These are phyloP conservation scores for Corbicula japonica DNA, from an alignment of 2,888 invertebrate genomes.

Conservation along the genomic window DNA sequence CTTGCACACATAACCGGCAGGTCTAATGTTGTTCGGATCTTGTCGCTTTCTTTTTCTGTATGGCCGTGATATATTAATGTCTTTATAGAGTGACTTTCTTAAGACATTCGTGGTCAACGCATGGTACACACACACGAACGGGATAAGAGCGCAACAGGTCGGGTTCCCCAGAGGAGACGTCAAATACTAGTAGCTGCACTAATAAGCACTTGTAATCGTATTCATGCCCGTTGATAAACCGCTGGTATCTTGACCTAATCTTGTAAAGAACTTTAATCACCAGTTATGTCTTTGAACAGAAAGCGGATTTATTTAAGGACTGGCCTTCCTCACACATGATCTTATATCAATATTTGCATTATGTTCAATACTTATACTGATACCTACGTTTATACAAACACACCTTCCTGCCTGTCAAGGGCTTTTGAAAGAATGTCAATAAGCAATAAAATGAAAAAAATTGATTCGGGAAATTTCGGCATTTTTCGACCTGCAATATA, in stretches of 20 bases:
- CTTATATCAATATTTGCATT: slow-evolving; percentile 33
- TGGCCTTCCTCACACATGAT: slow-evolving; percentile 13
- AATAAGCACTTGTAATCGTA: no score
- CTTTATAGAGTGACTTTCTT: no score
- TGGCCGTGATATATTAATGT: no score
- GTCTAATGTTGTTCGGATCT: no score
- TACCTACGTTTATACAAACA: slow-evolving; percentile 15
- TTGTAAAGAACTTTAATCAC: slow-evolving; percentile 6
- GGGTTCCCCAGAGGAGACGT: no score
- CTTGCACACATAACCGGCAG: no score
- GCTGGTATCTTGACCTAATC: background rate
- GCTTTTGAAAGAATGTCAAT: slow-evolving; percentile 43
- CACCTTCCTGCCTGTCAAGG: slow-evolving; percentile 19
- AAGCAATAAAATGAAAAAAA: slow-evolving; percentile 10
- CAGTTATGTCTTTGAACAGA: background rate
- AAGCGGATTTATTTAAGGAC: slow-evolving; percentile 4
- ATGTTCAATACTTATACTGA: slow-evolving; percentile 11
- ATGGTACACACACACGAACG: no score
- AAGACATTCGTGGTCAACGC: no score
- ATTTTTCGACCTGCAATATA: slow-evolving; percentile 6
- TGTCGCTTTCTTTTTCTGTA: no score
- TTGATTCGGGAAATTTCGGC: background rate
- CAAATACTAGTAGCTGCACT: no score
- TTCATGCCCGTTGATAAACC: no score
- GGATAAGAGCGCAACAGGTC: no score